Base-by-base conservation (phyloP, 2,113 vertebrate genomes). In the Tachycineta bicolor region DNA sequence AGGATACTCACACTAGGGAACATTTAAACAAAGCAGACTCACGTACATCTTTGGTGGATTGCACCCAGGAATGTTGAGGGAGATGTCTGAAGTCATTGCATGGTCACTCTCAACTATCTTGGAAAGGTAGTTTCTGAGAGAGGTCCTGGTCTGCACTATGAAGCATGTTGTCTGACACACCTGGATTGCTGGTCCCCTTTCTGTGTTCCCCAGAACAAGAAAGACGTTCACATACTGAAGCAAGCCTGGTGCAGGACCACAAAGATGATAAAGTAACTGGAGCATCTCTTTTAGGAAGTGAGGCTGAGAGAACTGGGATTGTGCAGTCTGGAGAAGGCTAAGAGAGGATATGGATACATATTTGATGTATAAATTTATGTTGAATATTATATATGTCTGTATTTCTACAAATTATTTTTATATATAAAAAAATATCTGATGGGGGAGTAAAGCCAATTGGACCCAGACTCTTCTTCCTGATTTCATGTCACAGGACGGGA, bases 171-270 rank as follows among this genome's bases (percentile, higher is more conserved):
- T 13, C 41, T n/a, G 41, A 28, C 49, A 78, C 16, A 50, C 2
- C 6, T 24, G 17, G 6, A 29, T 13, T 21, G 16, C 20, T 79
- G 11, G 11, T 19, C 52, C 43, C 15, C 12, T 7, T 71, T 69
- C 37, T 62, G 24, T 22, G 7, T 12, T 91, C 9, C 12, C 5
- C 17, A 9, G 34, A 64, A 9, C 11, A 29, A 47, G 19, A 44
- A n/a, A 59, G 31, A 12, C 0, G 0, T 34, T 7, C 31, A 39
- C 23, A 33, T 41, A 7, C 4, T 21, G 21, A 52, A 68, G 44
- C 3, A 68, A 39, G 22, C 9, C 19, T 19, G 28, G 9, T 23
- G 14, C 6, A 60, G 12, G 8, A 59, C 20, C 34, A 65, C 29
- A 39, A 56, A 55, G n/a, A 10, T 24, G 8, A 13, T 15, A 33